Conservation (phyloP, 2,113 vertebrate genomes). For the Perccottus glenii region DNA sequence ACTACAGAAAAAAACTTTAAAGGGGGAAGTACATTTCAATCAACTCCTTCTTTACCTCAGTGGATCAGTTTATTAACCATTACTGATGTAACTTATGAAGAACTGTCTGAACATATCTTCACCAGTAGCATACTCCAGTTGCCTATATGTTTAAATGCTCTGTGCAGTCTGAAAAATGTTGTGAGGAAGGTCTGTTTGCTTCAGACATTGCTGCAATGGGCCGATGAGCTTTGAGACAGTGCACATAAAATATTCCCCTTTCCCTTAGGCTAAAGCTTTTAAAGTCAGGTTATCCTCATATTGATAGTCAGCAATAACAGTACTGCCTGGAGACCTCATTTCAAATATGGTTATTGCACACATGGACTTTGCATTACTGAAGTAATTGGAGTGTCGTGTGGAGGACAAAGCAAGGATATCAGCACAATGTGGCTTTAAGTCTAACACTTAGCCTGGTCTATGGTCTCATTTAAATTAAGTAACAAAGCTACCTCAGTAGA, state of each 20-base stretch:
- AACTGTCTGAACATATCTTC: not conserved
- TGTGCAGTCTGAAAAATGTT: not conserved
- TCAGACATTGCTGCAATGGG: not conserved
- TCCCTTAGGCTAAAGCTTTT: not conserved
- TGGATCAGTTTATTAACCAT: too few species aligned
- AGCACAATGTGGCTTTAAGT: constrained; percentile 40
- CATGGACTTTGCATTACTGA: constrained; percentile 32
- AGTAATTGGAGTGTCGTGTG: constrained; percentile 50
- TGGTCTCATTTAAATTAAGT: constrained; percentile 67
- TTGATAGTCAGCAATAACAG: constrained; percentile 8
- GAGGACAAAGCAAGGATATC: constrained; percentile 69
- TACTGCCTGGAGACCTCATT: not conserved
- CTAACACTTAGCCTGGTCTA: constrained; percentile 49
- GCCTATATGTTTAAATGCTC: too few species aligned
- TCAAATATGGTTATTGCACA: constrained; percentile 29
- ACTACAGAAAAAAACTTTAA: too few species aligned
- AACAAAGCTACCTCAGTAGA: constrained; percentile 66
- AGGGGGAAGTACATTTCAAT: too few species aligned
- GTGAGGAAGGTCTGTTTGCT: not conserved
- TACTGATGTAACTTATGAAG: not conserved
- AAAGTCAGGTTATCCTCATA: constrained; percentile 2
- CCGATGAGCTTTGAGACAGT: constrained; percentile 6
- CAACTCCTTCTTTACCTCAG: too few species aligned
- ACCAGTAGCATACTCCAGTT: not conserved
- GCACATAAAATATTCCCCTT: not conserved